Evolutionary conservation across 1,140 invertebrate genomes (phyloP).

Genomic region (Heliconius nattereri): DNA sequence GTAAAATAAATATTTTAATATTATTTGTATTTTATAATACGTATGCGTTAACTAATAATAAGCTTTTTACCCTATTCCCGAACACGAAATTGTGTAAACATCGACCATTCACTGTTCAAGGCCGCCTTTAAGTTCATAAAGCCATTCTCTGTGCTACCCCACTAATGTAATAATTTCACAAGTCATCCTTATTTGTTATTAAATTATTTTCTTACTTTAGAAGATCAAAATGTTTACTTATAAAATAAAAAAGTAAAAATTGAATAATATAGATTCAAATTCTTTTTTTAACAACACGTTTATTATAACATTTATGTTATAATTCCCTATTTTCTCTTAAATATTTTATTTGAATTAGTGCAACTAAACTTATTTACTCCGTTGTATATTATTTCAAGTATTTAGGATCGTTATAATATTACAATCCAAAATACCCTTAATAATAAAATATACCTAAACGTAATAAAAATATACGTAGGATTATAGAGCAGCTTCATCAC

Average conservation of each 20-base stretch:
- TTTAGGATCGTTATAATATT: too few species aligned
- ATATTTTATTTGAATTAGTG: too few species aligned
- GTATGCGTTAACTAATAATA: neutral
- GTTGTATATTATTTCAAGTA: too few species aligned
- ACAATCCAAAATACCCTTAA: too few species aligned
- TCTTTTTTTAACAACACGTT: neutral
- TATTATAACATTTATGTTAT: too few species aligned
- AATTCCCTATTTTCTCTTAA: too few species aligned
- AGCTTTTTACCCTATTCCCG: conserved; percentile 28
- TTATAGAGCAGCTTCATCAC: too few species aligned
- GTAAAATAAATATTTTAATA: too few species aligned
- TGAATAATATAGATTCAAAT: neutral
- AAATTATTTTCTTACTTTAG: neutral
- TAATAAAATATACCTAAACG: too few species aligned
- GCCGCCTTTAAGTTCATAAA: conserved; percentile 31
- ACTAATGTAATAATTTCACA: conserved; percentile 34
- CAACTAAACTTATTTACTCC: too few species aligned
- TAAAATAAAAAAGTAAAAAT: neutral
- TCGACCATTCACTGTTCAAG: conserved; percentile 41
- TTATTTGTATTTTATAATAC: too few species aligned
- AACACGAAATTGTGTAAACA: conserved; percentile 36
- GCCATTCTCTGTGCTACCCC: conserved; percentile 33
- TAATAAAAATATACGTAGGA: too few species aligned
- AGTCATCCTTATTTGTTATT: conserved; percentile 17
- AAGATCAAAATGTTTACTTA: neutral